A percentile compares a stretch with the other conserved stretches of the same genome.
Evolutionary conservation across 2,113 vertebrate genomes (phyloP).

Genomic region (Bos javanicus): DNA sequence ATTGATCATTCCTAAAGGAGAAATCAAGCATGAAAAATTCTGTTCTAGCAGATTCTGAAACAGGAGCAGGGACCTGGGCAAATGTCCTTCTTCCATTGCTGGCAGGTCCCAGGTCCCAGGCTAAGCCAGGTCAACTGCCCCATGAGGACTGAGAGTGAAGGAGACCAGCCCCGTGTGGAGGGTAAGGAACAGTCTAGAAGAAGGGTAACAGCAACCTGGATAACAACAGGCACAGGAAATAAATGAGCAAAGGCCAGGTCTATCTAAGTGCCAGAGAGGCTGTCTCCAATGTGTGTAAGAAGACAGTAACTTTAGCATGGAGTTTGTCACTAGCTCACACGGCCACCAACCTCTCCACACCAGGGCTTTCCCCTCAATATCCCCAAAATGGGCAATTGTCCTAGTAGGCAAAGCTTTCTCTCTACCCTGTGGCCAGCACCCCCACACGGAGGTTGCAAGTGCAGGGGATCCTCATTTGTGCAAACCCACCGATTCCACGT

Average conservation of each 20-base stretch:
- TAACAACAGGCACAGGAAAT: background rate
- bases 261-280: background rate
- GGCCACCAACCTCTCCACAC: background rate
- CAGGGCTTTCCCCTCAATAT: background rate
- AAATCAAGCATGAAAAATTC: background rate
- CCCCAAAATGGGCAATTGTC: background rate
- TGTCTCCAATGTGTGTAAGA: background rate
- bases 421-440: too few species aligned
- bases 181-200: background rate
- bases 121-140: background rate
- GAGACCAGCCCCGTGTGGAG: background rate
- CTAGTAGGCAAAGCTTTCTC: background rate
- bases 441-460: accelerated
- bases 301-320: background rate
- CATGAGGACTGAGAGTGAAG: background rate
- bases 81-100: background rate
- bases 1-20: background rate
- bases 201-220: background rate
- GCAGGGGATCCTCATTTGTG: accelerated
- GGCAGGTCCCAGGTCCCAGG: background rate
- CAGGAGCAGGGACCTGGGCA: background rate
- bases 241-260: too few species aligned
- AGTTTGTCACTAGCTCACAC: background rate
- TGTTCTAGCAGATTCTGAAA: background rate
- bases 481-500: background rate